Conservation (phyloP, 2,113 vertebrate species). For the Seriola aureovittata region DNA sequence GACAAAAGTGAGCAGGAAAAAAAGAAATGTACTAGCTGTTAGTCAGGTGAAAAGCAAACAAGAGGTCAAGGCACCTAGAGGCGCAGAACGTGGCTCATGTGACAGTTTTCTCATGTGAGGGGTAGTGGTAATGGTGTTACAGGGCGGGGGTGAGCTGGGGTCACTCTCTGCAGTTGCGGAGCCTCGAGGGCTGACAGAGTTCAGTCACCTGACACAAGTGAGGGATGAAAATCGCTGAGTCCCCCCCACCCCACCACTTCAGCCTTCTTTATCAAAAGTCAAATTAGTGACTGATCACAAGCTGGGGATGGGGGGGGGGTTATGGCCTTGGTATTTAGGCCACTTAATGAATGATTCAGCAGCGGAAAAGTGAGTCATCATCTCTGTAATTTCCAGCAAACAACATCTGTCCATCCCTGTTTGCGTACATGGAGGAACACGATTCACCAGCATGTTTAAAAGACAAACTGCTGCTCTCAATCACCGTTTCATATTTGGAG, state of each 20-base stretch:
- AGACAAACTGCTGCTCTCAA: background rate
- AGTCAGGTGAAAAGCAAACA: conserved; percentile 55
- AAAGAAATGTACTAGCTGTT: conserved; percentile 15
- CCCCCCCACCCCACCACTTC: background rate
- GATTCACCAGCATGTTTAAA: conserved; percentile 10
- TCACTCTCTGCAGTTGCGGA: background rate
- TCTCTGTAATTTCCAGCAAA: conserved; percentile 19
- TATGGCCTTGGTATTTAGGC: conserved; percentile 24
- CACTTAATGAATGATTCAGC: conserved; percentile 57
- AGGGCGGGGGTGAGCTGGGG: conserved; percentile 2
- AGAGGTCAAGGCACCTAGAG: conserved; percentile 26
- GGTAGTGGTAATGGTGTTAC: conserved; percentile 4
- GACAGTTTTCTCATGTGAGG: conserved; percentile 61
- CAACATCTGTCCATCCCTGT: conserved; percentile 35
- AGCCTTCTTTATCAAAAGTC: conserved; percentile 23
- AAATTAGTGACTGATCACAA: conserved; percentile 19
- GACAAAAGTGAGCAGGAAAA: background rate
- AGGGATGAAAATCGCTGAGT: conserved; percentile 28
- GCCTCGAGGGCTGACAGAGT: background rate
- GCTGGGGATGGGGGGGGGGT: background rate
- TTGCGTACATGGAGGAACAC: background rate
- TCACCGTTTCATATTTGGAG: background rate
- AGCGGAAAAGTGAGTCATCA: conserved; percentile 39
- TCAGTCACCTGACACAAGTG: conserved; percentile 37
- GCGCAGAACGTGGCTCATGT: conserved; percentile 26